Evolutionary conservation across 2,888 invertebrate species (phyloP), one percentile per base, ranked within the genome.

Genomic region (Pheosia tremula): DNA sequence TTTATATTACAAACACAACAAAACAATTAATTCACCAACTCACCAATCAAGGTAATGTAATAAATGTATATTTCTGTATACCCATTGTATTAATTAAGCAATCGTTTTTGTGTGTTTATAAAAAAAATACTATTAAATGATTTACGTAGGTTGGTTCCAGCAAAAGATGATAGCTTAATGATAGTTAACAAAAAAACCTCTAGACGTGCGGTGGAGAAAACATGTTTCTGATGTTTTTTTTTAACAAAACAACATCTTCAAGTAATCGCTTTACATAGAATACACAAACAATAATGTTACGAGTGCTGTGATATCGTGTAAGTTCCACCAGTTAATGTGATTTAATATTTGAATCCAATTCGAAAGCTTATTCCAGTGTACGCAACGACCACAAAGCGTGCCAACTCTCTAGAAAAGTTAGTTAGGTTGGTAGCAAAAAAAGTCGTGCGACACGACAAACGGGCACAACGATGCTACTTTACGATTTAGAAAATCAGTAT

Each of bases 391-490:
- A 13, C 41, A 64, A 68, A 68, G 65, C 69, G 67, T 70, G 73
- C 78, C 78, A 75, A 75, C 69, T 60, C 60, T 57, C 62, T 62
- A 69, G 62, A 67, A 65, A 83, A 84, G 76, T 85, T 83, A 77
- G 81, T 77, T 76, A 68, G 67, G 72, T 76, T 68, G 67, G 72
- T 78, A 80, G 74, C 76, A 79, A 80, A 83, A 82, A 75, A 72
- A 61, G 60, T 60, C 49, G 60, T 54, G n/a, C 57, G 66, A 60
- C 62, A 38, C 66, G 58, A 57, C 56, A 45, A 52, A 43, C 11
- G 36, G 55, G 43, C 36, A 64, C 63, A 55, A 45, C 66, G 59
- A 66, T 71, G 62, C 61, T 61, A 62, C 71, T 62, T 63, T 61
- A 61, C 56, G 71, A 58, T 61, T 72, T 64, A 70, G 62, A 66